Percentiles rank a stretch among this genome's conserved stretches.
phyloP scores from a whole-genome alignment of 2,888 invertebrate species.

The Onthophagus sagittarius region DNA sequence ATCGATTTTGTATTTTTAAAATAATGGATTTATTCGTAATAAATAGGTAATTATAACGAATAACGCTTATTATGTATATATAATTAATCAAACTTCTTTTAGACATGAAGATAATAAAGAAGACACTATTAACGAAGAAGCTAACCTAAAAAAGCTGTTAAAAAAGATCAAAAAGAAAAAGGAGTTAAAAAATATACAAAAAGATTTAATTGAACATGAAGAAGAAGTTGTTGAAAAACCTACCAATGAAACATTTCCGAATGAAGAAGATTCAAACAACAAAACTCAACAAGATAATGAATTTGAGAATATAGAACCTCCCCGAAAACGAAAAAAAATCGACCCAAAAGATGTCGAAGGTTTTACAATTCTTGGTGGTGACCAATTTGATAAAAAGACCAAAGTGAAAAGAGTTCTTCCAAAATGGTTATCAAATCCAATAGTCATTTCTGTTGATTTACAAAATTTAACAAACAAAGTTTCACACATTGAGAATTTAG shows the following conservation, averaged over 20 bases:
- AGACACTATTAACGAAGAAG: conserved; percentile 50
- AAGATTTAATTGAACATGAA: conserved; percentile 27
- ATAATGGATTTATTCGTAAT: conserved; percentile 69
- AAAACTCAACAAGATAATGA: conserved; percentile 36
- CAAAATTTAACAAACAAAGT: conserved; percentile 54
- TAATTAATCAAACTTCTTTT: conserved; percentile 23
- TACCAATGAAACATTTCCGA: conserved; percentile 56
- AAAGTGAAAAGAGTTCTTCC: conserved; percentile 78
- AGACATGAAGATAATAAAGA: conserved; percentile 52
- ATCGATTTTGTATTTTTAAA: no score
- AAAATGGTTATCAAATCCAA: conserved; percentile 81
- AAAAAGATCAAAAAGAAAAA: conserved; percentile 59
- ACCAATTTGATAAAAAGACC: conserved; percentile 55
- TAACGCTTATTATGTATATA: background rate
- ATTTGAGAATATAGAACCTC: conserved; percentile 25
- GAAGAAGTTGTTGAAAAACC: conserved; percentile 28
- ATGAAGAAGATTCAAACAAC: conserved; percentile 47
- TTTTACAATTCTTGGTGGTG: conserved; percentile 67
- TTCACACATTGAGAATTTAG: conserved; percentile 60
- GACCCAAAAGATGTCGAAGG: conserved; percentile 43
- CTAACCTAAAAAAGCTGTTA: conserved; percentile 57
- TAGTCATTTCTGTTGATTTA: conserved; percentile 70
- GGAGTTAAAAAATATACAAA: conserved; percentile 37
- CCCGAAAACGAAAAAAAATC: conserved; percentile 24
- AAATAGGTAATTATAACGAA: conserved; percentile 55